Base-by-base conservation (phyloP, 30 jellyfish, hydroid and myxozoan genomes). In the Turritopsis dohrnii region DNA sequence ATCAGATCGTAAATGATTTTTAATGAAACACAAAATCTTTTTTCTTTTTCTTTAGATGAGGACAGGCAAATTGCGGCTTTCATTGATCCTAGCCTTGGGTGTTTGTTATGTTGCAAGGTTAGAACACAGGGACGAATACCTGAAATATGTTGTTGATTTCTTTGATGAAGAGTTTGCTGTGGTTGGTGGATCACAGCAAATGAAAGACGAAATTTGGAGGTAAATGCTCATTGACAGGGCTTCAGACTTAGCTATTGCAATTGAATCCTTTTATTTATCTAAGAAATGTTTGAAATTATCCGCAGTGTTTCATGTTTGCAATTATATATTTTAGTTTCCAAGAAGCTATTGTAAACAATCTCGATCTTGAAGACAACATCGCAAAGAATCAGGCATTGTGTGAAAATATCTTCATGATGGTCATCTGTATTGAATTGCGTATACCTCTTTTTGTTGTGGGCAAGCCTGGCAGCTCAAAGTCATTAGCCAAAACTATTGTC, bases 321-420 rank as follows among this genome's bases (percentile, higher is more conserved):
- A n/a, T n/a, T n/a, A n/a, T n/a, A n/a, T n/a, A n/a, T 41, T 28
- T 21, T 60, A 90, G 94, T 28, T 86, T 87, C 66, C 95, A 90
- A 60, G 90, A 90, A 53, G 82, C 82, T 85, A 79, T 90, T 82
- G 72, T 90, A 28, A 87, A 84, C 27, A 83, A 90, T 41, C 90
- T 90, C 21, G 84, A 85, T 71, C 91, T 90, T 29, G 96, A 86
- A 18, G 94, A 90, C 81, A 82, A 85, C 66, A 90, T 90, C 54
- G 96, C 96, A 60, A 82, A 85, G 75, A 89, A 89, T 79, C 75
- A 86, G 69, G 84, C 18, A 81, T 85, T 75, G 86, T 90, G 96
- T 53, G 96, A 88, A 41, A 88, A 88, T 74, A 85, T 90, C 1
- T 90, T 85, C 82, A 90, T 90, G 96, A 90, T 90, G 96, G 95